Percentiles rank a stretch among this genome's conserved stretches.
These are phyloP conservation scores for Eulithis testata DNA, from an alignment of 2,888 invertebrate species.

Conservation along the genomic window DNA sequence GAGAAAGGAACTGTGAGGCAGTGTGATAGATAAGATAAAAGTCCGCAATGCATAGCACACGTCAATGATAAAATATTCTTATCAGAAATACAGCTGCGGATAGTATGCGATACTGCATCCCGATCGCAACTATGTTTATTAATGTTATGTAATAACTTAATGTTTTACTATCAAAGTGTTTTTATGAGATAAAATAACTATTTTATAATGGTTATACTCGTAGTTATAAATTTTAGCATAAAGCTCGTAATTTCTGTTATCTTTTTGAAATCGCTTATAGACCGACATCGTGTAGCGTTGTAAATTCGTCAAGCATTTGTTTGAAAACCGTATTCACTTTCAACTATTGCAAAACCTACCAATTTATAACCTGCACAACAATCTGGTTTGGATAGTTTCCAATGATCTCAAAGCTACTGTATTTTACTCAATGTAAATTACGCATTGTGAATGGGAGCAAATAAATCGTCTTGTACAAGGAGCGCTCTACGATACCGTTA, in stretches of 20 bases:
- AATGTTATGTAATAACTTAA: neutral
- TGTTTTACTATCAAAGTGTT: neutral
- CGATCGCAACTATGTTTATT: constrained; percentile 28
- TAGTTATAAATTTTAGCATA: neutral
- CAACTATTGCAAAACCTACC: constrained; percentile 29
- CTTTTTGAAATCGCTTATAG: neutral
- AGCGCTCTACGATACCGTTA: constrained; percentile 46
- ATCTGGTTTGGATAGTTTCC: constrained; percentile 55
- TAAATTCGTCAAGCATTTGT: constrained; percentile 13
- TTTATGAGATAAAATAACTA: neutral
- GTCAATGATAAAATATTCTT: constrained; percentile 47
- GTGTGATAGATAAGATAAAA: constrained; percentile 55
- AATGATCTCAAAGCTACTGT: constrained; percentile 47
- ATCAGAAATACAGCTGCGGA: constrained; percentile 35
- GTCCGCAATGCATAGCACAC: constrained; percentile 45
- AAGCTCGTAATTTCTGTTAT: constrained; percentile 18
- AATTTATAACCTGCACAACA: constrained; percentile 32
- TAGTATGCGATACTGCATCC: constrained; percentile 15
- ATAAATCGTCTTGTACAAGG: constrained; percentile 48
- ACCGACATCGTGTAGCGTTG: neutral
- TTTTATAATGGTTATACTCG: neutral
- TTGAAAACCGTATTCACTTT: constrained; percentile 25
- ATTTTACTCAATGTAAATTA: constrained; percentile 50
- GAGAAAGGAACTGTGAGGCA: constrained; percentile 36
- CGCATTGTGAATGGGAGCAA: constrained; percentile 52